Percentiles rank a stretch among this genome's conserved stretches.
phyloP scores from a whole-genome alignment of 30 jellyfish, hydroid and myxozoan genomes.

The Calvadosia cruxmelitensis region DNA sequence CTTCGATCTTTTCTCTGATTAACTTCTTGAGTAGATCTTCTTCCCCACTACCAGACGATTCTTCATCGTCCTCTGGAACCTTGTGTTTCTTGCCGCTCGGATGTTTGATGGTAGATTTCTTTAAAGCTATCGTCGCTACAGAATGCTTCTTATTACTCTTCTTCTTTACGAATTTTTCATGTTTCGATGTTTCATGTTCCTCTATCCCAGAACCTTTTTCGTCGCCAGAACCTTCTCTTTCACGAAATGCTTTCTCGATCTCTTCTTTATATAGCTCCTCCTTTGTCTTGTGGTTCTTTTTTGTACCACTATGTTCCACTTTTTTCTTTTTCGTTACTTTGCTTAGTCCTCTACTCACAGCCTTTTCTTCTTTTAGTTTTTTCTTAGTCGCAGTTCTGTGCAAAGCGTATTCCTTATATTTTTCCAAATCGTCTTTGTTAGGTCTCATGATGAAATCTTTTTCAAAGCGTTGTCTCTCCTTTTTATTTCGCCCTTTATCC shows the following conservation, averaged over 20 bases:
- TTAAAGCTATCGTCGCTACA: constrained; percentile 15
- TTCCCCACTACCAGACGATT: not conserved
- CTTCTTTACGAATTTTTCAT: not conserved
- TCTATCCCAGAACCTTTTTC: no score
- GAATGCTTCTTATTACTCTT: not conserved
- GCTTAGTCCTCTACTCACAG: not conserved
- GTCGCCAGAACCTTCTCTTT: constrained; percentile 34
- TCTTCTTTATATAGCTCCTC: not conserved
- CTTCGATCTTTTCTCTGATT: not conserved
- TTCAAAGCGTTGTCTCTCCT: not conserved
- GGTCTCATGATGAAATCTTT: not conserved
- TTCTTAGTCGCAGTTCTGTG: not conserved
- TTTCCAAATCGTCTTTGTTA: not conserved
- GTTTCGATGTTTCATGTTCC: not conserved
- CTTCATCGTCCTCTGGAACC: not conserved
- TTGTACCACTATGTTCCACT: not conserved
- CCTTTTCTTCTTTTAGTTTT: not conserved
- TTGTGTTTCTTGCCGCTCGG: not conserved
- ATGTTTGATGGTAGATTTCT: constrained; percentile 13
- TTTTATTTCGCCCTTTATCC: not conserved
- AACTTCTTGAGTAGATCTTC: not conserved
- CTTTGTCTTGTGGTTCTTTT: not conserved
- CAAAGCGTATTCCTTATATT: not conserved
- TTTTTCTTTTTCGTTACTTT: not conserved
- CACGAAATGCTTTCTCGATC: constrained; percentile 13